Percentiles rank a stretch among this genome's conserved stretches.
phyloP scores from a whole-genome alignment of 2,113 vertebrate genomes.

The Dipodomys merriami region DNA sequence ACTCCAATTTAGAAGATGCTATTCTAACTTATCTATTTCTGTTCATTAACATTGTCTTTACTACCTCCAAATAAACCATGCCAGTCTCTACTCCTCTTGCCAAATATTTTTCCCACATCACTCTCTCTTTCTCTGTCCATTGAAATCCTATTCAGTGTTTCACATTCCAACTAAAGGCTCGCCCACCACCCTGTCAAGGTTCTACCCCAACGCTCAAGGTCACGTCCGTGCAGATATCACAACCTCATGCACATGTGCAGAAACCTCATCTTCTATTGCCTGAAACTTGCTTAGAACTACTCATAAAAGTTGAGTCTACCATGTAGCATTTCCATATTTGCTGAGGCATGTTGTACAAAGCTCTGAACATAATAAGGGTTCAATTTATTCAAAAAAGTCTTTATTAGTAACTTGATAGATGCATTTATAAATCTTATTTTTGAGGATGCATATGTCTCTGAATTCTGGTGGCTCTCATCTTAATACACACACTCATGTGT shows the following conservation, averaged over 20 bases:
- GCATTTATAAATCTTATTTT: background rate
- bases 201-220: background rate
- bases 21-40: background rate
- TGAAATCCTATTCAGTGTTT: background rate
- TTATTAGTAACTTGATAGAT: background rate
- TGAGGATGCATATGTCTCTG: background rate
- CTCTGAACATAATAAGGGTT: background rate
- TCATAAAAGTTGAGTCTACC: background rate
- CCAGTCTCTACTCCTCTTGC: background rate
- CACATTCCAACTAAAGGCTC: background rate
- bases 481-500: background rate
- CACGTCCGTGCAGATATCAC: background rate
- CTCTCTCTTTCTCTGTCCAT: background rate
- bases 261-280: background rate
- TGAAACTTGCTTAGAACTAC: background rate
- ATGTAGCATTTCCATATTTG: background rate
- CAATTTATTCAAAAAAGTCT: background rate
- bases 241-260: background rate
- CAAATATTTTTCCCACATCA: background rate
- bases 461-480: background rate
- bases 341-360: background rate
- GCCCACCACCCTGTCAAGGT: background rate
- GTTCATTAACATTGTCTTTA: background rate
- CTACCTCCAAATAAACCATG: background rate
- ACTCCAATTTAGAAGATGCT: slow-evolving; percentile 29